Evolutionary conservation across 2,113 vertebrate species (phyloP).

Genomic region (Anolis sagrei): DNA sequence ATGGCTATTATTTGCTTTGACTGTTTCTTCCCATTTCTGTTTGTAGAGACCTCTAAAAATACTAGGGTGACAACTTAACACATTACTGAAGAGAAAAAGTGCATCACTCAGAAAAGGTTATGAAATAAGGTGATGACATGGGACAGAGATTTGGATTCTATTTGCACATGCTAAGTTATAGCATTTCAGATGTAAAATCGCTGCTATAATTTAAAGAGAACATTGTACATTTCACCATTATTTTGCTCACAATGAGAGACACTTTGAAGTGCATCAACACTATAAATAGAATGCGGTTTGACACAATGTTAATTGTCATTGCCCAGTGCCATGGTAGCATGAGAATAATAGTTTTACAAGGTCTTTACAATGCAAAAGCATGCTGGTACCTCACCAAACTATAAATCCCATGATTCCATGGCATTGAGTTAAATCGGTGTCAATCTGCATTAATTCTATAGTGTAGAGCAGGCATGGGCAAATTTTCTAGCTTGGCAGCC

Average conservation of each 20-base stretch:
- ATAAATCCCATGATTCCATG: too few relatives aligned
- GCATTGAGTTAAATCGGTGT: too few relatives aligned
- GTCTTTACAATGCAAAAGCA: too few relatives aligned
- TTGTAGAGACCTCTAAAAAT: neutral
- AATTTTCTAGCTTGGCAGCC: too few relatives aligned
- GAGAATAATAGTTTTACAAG: too few relatives aligned
- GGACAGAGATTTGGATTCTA: neutral
- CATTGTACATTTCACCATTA: neutral
- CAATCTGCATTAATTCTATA: too few relatives aligned
- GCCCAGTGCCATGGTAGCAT: too few relatives aligned
- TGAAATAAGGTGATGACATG: neutral
- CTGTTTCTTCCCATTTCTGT: neutral
- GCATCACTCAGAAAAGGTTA: neutral
- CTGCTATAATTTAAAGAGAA: neutral
- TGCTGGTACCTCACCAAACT: too few relatives aligned
- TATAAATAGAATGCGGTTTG: too few relatives aligned
- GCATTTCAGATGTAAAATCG: neutral
- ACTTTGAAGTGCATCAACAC: neutral
- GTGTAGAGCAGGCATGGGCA: too few relatives aligned
- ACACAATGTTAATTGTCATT: too few relatives aligned
- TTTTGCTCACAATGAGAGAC: neutral
- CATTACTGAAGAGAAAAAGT: neutral
- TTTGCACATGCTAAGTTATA: neutral
- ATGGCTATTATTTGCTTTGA: conserved; percentile 16
- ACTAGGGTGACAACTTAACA: neutral